Conservation (phyloP, 2,113 vertebrate genomes). For the Galbula dea region DNA sequence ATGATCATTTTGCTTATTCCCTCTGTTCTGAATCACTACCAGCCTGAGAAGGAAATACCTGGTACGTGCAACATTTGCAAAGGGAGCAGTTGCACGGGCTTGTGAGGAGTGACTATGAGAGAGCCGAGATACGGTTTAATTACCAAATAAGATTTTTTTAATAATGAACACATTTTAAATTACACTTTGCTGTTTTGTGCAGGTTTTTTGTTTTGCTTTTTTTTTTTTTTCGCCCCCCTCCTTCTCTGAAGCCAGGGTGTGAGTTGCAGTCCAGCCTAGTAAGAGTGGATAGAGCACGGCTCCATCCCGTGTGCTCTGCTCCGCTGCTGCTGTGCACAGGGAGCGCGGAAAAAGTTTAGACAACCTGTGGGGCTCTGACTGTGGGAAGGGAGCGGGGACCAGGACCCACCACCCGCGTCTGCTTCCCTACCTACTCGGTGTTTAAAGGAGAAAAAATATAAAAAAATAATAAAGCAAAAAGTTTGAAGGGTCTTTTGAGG, state of each 20-base stretch:
- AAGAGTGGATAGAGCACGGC: not conserved
- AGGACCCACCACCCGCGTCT: not conserved
- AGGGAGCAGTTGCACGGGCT: not conserved
- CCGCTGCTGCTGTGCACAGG: not conserved
- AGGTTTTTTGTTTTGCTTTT: rapidly evolving
- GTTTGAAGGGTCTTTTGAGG: not conserved
- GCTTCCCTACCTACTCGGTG: not conserved
- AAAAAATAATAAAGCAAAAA: not conserved
- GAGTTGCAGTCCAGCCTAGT: not conserved
- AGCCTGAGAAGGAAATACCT: constrained; percentile 51
- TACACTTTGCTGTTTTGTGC: not conserved
- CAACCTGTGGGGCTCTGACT: not conserved
- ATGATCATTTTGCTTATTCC: constrained; percentile 71
- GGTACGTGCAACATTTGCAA: constrained; percentile 43
- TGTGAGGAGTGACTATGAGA: not conserved
- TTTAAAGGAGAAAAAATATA: not conserved
- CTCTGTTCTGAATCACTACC: constrained; percentile 48
- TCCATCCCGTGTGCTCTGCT: not conserved
- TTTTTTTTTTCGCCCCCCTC: too few relatives aligned
- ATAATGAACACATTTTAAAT: not conserved
- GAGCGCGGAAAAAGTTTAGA: not conserved
- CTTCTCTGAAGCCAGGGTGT: not conserved
- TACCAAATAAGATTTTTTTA: not conserved
- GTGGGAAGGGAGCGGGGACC: not conserved
- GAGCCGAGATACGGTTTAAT: constrained; percentile 37